Evolutionary conservation across 2,113 vertebrate species (phyloP), one percentile per base, ranked within the genome.

Genomic region (Willisornis vidua): DNA sequence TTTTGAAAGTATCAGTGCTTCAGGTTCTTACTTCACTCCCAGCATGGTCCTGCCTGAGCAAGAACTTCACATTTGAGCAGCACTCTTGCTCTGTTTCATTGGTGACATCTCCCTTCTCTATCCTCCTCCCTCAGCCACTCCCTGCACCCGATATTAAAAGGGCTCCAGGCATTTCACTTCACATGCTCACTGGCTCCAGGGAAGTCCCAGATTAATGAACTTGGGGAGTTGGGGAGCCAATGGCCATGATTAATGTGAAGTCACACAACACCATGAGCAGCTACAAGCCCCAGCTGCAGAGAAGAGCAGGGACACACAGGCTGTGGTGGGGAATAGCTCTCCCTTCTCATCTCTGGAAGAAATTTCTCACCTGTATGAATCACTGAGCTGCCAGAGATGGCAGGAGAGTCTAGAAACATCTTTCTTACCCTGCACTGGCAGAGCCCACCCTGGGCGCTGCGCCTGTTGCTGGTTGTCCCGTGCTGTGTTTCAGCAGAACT

Each of bases 231-330:
- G 31, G 13, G 61, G 19, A 33, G 68, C 13, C 35, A 17, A 28
- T 8, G 37, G 3, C 5, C 52, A 8, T 0, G 19, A n/a, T 3
- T 14, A 6, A 29, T 28, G 59, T 14, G 37, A 73, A 20, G 1
- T 15, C 52, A 49, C 72, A 28, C 26, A 17, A 45, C n/a, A 39
- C 15, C 68, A 37, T 0, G 1, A 63, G 59, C 70, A 68, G 81
- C 57, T 78, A 12, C 17, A 18, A 54, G 59, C 23, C 12, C 41
- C 3, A 0, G 31, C 39, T 5, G 4, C 49, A n/a, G 66, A 0
- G 5, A 25, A 31, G 61, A 54, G 74, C 66, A 77, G 41, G 35
- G 28, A 43, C 39, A 7, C 39, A 7, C 63, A 65, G n/a, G 14
- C 43, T 31, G 20, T 3, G 33, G 7, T 12, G 45, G 45, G 28